Conservation (phyloP, 1,140 invertebrate species). For the Trissolcus basalis region DNA sequence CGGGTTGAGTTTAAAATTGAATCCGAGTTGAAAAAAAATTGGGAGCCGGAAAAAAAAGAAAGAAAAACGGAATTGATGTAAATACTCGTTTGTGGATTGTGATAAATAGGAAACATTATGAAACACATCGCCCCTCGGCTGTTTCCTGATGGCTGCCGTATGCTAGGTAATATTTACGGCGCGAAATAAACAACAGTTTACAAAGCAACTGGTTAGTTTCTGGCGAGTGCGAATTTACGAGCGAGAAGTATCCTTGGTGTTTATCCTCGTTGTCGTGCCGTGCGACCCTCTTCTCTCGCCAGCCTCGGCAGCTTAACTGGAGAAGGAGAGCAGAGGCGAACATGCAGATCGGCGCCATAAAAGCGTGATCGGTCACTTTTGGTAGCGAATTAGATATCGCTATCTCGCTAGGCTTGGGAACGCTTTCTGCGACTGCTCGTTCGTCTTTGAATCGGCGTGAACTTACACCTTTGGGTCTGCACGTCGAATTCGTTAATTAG, state of each 20-base stretch:
- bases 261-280: slow-evolving; percentile 38
- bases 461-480: slow-evolving; percentile 44
- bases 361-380: slow-evolving; percentile 45
- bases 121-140: too few species aligned
- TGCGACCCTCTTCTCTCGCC: slow-evolving; percentile 16
- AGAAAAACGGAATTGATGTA: too few species aligned
- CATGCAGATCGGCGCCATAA: slow-evolving; percentile 38
- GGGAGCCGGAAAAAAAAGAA: too few species aligned
- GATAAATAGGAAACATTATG: too few species aligned
- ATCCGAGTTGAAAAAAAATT: too few species aligned
- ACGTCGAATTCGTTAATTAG: slow-evolving; percentile 48
- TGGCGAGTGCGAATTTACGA: slow-evolving; percentile 54
- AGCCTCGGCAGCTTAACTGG: slow-evolving; percentile 16
- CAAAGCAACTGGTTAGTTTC: slow-evolving; percentile 47
- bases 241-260: slow-evolving; percentile 42
- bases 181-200: slow-evolving; percentile 34
- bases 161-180: too few species aligned
- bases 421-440: slow-evolving; percentile 40
- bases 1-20: too few species aligned
- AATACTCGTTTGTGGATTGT: too few species aligned
- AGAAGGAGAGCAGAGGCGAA: slow-evolving; percentile 26
- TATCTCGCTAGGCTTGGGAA: slow-evolving; percentile 41
- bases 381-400: slow-evolving; percentile 55
- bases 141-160: too few species aligned
- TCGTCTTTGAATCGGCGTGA: slow-evolving; percentile 41